Evolutionary conservation across 1,140 invertebrate species (phyloP), one percentile per base, ranked within the genome.

Genomic region (Asobara japonica): DNA sequence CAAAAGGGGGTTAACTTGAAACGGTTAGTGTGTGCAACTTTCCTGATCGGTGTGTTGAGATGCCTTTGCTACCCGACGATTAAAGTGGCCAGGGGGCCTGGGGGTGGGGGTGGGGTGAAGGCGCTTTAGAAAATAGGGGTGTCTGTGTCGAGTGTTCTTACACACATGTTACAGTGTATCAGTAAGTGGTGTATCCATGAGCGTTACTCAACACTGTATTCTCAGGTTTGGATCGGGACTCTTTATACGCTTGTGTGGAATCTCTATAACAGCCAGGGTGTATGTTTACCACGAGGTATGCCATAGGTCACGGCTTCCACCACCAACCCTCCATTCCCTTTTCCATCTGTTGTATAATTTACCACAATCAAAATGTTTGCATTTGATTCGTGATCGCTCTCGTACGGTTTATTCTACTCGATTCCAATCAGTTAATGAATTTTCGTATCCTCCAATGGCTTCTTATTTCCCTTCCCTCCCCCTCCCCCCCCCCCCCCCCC

Each of bases 21-120:
- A 5, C 4, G 51, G n/a, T 25, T 56, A 56, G 51, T 56, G 51
- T 56, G 51, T 25, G 51, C 20, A 56, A 56, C 51, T 56, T 56
- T 56, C 1, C 51, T 56, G 51, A 56, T 56, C 51, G 51, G 51
- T 56, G 51, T 33, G 56, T 27, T 20, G 61, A 71, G 69, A 66
- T 72, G 48, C 71, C 51, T 56, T 56, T 56, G 41, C 51, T 56
- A 56, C 20, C 51, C 51, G 51, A 56, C 51, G 51, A 56, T 56
- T 56, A 56, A 56, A 27, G 20, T 18, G 51, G 13, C 3, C 10
- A 45, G 41, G 41, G 41, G 7, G 7, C 31, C 8, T 8, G 16
- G 41, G 41, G 16, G 41, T 33, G 4, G 16, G 41, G n/a, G n/a
- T n/a, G n/a, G n/a, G n/a, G n/a, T n/a, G 25, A 56, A 56, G 51